Percentiles rank a stretch among this genome's conserved stretches.
These are phyloP conservation scores for Leucoma salicis DNA, from an alignment of 2,888 invertebrate genomes.

Conservation along the genomic window DNA sequence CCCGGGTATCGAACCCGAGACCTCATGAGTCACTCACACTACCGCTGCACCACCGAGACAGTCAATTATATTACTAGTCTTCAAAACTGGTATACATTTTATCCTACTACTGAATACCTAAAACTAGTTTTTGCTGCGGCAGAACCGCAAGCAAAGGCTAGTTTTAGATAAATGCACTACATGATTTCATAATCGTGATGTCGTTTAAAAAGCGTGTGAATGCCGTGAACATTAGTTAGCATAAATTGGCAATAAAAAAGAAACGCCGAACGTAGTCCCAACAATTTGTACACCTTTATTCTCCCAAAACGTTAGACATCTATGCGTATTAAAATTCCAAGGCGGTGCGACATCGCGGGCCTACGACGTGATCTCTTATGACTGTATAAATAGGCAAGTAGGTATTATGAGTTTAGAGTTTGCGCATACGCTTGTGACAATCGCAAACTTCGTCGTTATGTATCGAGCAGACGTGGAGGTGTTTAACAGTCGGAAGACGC, in stretches of 20 bases:
- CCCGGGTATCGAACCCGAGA: no score
- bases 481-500: slow-evolving; percentile 44
- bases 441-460: slow-evolving; percentile 33
- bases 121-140: no score
- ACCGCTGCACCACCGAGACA: no score
- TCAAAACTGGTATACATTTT: no score
- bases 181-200: slow-evolving; percentile 27
- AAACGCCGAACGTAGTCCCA: slow-evolving; percentile 47
- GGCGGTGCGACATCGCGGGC: slow-evolving; percentile 51
- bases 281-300: slow-evolving; percentile 42
- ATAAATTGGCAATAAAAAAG: slow-evolving; percentile 68
- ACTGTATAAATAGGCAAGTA: slow-evolving; percentile 60
- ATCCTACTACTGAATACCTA: no score
- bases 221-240: slow-evolving; percentile 35
- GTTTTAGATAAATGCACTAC: not conserved
- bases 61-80: no score
- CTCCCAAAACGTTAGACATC: slow-evolving; percentile 63
- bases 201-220: slow-evolving; percentile 40
- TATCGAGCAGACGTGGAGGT: slow-evolving; percentile 33
- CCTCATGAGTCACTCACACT: no score
- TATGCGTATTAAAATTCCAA: slow-evolving; percentile 72
- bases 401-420: slow-evolving; percentile 49
- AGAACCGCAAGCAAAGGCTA: no score
- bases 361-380: slow-evolving; percentile 78
- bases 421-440: slow-evolving; percentile 44